These are phyloP conservation scores for Argynnis bischoffii DNA, from an alignment of 2,888 invertebrate genomes.

Conservation along the genomic window DNA sequence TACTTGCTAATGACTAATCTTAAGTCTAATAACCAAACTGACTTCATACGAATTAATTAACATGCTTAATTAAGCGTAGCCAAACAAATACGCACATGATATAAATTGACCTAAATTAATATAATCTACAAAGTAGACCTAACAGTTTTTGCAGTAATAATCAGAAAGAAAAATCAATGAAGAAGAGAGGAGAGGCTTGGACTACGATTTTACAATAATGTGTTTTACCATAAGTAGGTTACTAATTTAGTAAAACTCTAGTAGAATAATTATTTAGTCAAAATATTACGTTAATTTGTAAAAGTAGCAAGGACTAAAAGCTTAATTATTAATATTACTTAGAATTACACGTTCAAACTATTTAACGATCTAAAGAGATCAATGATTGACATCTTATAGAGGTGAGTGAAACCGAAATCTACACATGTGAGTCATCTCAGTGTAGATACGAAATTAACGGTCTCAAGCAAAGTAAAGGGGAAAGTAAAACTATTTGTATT, in stretches of 20 bases:
- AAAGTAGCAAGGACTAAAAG: no score
- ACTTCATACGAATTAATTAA: conserved; percentile 16
- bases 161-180: no score
- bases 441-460: conserved; percentile 73
- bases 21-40: neutral
- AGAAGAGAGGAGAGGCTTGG: no score
- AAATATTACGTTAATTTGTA: no score
- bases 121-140: conserved; percentile 11
- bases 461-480: conserved; percentile 73
- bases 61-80: conserved; percentile 15
- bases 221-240: neutral
- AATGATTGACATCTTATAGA: conserved; percentile 38
- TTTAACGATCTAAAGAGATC: neutral
- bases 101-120: conserved; percentile 29
- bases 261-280: no score
- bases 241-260: no score
- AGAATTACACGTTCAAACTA: neutral
- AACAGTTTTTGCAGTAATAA: neutral
- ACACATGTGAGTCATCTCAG: conserved; percentile 73
- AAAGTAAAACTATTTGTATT: conserved; percentile 79
- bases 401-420: conserved; percentile 76
- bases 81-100: conserved; percentile 23
- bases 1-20: neutral
- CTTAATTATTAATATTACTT: no score
- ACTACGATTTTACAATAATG: neutral